Conservation (phyloP, 2,797 vertebrate genomes). For the Garrulus glandarius region DNA sequence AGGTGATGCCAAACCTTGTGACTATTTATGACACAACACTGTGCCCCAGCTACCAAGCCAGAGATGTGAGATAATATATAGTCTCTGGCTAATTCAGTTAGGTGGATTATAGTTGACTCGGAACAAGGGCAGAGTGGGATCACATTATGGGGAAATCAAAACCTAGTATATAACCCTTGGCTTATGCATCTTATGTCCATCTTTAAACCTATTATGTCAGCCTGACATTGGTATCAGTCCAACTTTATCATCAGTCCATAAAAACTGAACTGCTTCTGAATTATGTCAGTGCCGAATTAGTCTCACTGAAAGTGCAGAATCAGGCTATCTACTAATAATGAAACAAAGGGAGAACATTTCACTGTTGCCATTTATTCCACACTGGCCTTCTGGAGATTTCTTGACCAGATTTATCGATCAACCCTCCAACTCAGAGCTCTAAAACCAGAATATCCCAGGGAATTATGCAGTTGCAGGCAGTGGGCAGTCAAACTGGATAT, state of each 20-base stretch:
- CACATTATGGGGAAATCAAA: background rate
- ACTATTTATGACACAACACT: background rate
- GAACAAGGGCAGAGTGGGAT: background rate
- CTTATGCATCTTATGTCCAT: background rate
- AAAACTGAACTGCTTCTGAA: background rate
- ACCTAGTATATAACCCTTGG: background rate
- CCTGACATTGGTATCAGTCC: background rate
- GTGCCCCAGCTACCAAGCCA: background rate
- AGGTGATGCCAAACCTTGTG: background rate
- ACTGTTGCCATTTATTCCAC: background rate
- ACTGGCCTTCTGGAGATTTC: background rate
- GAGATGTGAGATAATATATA: background rate
- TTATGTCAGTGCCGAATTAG: background rate
- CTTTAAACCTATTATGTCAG: background rate
- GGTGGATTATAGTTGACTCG: background rate
- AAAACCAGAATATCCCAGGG: background rate
- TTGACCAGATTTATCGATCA: background rate
- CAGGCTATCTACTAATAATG: background rate
- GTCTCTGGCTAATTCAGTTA: background rate
- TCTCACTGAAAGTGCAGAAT: conserved; percentile 12
- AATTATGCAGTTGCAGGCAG: background rate
- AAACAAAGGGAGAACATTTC: background rate
- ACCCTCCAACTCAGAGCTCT: background rate
- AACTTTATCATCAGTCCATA: background rate
- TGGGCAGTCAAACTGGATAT: background rate